phyloP scores from a whole-genome alignment of 2,888 invertebrate genomes.

The Galerucella nymphaeae region DNA sequence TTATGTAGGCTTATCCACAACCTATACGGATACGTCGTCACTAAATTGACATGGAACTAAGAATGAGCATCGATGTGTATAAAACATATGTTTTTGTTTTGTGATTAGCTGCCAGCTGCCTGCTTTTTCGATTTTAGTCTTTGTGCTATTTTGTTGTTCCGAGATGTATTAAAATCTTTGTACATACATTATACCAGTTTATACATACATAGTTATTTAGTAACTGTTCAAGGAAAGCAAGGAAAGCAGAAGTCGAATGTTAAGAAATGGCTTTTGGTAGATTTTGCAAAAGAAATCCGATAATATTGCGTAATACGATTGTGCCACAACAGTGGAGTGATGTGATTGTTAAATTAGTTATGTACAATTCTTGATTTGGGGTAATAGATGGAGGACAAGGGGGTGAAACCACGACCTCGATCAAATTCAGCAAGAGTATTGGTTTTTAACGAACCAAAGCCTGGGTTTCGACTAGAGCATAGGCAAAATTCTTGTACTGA shows the following conservation, averaged over 20 bases:
- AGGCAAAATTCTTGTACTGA: slow-evolving; percentile 50
- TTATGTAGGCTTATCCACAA: too few relatives aligned
- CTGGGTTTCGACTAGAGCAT: slow-evolving; percentile 51
- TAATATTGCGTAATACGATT: slow-evolving; percentile 36
- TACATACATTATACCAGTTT: neutral
- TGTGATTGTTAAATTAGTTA: slow-evolving; percentile 44
- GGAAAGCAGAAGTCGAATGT: slow-evolving; percentile 32
- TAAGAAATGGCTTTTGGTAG: slow-evolving; percentile 40
- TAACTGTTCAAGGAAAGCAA: slow-evolving; percentile 31
- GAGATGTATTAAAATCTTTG: slow-evolving; percentile 25
- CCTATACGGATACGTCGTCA: too few relatives aligned
- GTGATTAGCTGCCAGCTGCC: neutral
- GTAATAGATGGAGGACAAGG: slow-evolving; percentile 61
- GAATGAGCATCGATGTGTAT: neutral
- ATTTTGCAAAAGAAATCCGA: slow-evolving; percentile 29
- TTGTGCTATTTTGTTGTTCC: slow-evolving; percentile 31
- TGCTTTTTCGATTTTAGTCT: neutral
- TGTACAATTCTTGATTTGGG: slow-evolving; percentile 46
- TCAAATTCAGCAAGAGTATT: slow-evolving; percentile 79
- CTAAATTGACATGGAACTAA: neutral
- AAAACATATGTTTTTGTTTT: slow-evolving; percentile 7
- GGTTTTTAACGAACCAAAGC: slow-evolving; percentile 77
- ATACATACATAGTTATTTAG: slow-evolving; percentile 16
- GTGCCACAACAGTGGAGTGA: slow-evolving; percentile 43
- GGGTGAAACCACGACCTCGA: slow-evolving; percentile 61